Conservation (phyloP, 2,888 invertebrate genomes). For the Drosophila tripunctata region DNA sequence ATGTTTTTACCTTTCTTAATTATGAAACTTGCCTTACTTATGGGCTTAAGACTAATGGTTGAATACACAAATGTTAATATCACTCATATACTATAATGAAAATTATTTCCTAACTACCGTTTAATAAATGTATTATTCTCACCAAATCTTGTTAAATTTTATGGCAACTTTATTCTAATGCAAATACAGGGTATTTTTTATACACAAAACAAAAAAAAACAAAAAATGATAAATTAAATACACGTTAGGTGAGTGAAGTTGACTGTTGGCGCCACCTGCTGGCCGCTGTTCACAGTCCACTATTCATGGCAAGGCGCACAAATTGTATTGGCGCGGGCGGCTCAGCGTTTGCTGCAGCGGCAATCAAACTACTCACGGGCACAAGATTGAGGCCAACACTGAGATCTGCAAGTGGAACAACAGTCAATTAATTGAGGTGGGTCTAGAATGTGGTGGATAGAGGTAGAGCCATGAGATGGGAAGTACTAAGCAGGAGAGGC, state of each 20-base stretch:
- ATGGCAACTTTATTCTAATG: slow-evolving; percentile 26
- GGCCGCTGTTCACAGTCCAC: slow-evolving; percentile 62
- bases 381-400: slow-evolving; percentile 66
- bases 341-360: slow-evolving; percentile 69
- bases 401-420: slow-evolving; percentile 47
- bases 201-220: neutral
- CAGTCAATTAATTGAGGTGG: neutral
- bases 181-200: slow-evolving; percentile 4
- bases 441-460: neutral
- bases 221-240: slow-evolving; percentile 5
- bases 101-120: too few species aligned
- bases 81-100: too few species aligned
- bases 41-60: too few species aligned
- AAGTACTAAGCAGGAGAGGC: too few species aligned
- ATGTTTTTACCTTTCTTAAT: too few species aligned
- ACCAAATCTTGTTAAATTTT: neutral
- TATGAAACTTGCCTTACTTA: too few species aligned
- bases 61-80: too few species aligned
- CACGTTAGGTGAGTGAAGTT: neutral
- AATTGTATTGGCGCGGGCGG: slow-evolving; percentile 69
- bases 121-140: neutral
- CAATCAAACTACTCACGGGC: slow-evolving; percentile 66
- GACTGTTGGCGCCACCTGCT: slow-evolving; percentile 22
- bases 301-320: slow-evolving; percentile 70
- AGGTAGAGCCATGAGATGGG: neutral